Evolutionary conservation across 2,113 vertebrate genomes (phyloP).

Genomic region (Columba janthina): DNA sequence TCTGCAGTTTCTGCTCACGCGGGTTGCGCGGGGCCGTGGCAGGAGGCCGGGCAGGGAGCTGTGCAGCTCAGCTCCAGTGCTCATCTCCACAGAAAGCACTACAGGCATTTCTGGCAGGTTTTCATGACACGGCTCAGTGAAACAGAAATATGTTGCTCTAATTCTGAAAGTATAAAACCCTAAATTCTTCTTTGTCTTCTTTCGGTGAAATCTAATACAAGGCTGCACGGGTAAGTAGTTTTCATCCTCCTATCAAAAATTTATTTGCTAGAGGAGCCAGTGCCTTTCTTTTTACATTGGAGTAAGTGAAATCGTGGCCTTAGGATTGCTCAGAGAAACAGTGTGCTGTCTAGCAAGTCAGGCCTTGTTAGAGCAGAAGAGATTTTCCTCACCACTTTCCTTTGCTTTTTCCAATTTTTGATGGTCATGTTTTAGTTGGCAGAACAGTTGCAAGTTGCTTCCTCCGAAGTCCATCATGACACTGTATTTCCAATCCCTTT

Average conservation of each 20-base stretch:
- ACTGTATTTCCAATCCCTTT: not conserved
- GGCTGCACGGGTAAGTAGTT: not conserved
- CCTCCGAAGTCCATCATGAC: not conserved
- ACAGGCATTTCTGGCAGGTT: not conserved
- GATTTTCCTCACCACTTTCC: not conserved
- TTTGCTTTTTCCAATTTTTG: not conserved
- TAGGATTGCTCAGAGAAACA: not conserved
- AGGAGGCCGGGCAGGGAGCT: not conserved
- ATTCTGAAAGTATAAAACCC: not conserved
- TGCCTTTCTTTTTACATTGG: not conserved
- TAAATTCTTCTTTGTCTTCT: not conserved
- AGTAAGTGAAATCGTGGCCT: not conserved
- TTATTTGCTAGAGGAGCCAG: not conserved
- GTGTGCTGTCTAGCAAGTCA: not conserved
- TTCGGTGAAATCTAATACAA: not conserved
- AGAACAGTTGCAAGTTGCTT: not conserved
- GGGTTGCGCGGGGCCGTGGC: not conserved
- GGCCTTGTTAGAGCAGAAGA: not conserved
- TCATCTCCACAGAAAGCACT: not conserved
- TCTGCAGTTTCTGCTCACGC: not conserved
- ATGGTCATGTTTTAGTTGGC: not conserved
- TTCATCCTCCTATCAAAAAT: not conserved
- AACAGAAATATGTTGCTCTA: not conserved
- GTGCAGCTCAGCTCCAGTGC: not conserved
- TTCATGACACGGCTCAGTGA: not conserved